Conservation (phyloP, 2,888 invertebrate genomes). For the Priocnemis perturbator region DNA sequence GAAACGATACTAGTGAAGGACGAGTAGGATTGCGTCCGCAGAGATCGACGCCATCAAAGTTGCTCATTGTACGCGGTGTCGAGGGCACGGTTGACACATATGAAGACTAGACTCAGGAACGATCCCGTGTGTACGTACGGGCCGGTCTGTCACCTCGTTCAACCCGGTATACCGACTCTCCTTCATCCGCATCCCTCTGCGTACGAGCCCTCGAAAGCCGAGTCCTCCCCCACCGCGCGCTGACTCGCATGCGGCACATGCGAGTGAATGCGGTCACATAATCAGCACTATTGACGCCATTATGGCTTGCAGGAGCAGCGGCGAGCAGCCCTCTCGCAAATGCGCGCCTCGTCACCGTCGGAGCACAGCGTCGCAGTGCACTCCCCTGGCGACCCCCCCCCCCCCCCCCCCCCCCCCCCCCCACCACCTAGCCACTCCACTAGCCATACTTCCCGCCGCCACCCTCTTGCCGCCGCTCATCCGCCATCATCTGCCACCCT, state of each 20-base stretch:
- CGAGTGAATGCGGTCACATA: constrained; percentile 62
- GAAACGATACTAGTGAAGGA: too few species aligned
- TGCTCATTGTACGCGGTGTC: not conserved
- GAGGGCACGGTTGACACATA: not conserved
- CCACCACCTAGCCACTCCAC: constrained; percentile 14
- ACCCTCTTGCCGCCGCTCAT: not conserved
- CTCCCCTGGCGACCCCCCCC: constrained; percentile 18
- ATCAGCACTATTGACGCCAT: constrained; percentile 69
- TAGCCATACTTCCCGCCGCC: constrained; percentile 20
- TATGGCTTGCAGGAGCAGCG: constrained; percentile 40
- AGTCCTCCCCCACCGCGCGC: constrained; percentile 1
- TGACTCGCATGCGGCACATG: constrained; percentile 35
- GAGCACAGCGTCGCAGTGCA: not conserved
- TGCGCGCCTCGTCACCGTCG: constrained; percentile 36
- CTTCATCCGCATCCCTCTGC: constrained; percentile 30
- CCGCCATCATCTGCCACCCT: constrained; percentile 5
- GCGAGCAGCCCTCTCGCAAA: constrained; percentile 25
- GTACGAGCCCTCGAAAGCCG: constrained; percentile 47
- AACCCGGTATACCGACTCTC: constrained; percentile 1
- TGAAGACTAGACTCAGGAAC: too few species aligned
- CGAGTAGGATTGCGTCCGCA: too few species aligned
- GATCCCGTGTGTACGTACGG: not conserved
- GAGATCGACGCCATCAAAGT: too few species aligned
- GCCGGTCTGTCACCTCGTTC: constrained; percentile 31
- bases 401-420: constrained; percentile 16